Conservation (phyloP, 2,113 vertebrate species). For the Copsychus sechellarum region DNA sequence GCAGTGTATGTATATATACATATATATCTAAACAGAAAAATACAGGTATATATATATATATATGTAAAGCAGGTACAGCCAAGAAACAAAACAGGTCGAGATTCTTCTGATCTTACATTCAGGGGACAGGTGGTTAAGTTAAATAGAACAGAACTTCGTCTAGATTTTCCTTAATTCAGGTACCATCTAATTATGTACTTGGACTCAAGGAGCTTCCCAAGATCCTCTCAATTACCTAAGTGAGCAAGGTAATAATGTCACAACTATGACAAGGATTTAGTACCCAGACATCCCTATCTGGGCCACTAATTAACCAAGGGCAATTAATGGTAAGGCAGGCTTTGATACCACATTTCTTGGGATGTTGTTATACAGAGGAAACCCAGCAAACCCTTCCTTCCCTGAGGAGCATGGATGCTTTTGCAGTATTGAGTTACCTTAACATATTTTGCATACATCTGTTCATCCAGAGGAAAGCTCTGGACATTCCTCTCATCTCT, state of each 20-base stretch:
- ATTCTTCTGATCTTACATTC: neutral
- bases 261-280: neutral
- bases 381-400: neutral
- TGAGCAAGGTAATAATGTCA: neutral
- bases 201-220: neutral
- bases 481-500: slow-evolving; percentile 97
- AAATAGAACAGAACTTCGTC: neutral
- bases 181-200: neutral
- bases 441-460: slow-evolving; percentile 98
- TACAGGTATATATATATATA: neutral
- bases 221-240: neutral
- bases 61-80: neutral
- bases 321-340: neutral
- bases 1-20: neutral
- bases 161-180: neutral
- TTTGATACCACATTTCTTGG: neutral
- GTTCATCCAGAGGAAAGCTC: slow-evolving; percentile 97
- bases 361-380: neutral
- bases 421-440: slow-evolving; percentile 81
- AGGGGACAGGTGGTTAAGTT: neutral
- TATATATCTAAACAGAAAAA: neutral
- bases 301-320: neutral
- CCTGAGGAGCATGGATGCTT: neutral
- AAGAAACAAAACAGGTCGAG: neutral
- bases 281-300: neutral